Percentiles rank a stretch among this genome's conserved stretches.
phyloP scores from a whole-genome alignment of 2,888 invertebrate genomes.

The Athripsodes cinereus region DNA sequence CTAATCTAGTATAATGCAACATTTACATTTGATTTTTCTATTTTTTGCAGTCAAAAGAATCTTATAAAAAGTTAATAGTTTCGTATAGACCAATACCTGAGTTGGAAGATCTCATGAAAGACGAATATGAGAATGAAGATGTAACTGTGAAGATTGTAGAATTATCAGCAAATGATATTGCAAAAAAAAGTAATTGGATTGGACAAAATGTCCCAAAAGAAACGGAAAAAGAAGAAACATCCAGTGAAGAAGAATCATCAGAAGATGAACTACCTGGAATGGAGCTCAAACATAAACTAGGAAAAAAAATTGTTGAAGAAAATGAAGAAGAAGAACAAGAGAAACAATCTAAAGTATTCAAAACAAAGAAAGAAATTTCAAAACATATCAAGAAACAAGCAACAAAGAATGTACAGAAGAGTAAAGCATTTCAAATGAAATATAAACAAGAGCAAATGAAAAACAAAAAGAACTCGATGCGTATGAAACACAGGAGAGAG shows the following conservation, averaged over 20 bases:
- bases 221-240: constrained; percentile 35
- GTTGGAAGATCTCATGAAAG: constrained; percentile 58
- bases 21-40: too few species aligned
- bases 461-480: constrained; percentile 61
- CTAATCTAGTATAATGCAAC: too few species aligned
- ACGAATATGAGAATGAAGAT: constrained; percentile 70
- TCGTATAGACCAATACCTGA: constrained; percentile 66
- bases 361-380: constrained; percentile 63
- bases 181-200: constrained; percentile 65
- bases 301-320: constrained; percentile 33
- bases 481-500: constrained; percentile 26
- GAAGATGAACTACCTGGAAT: constrained; percentile 43
- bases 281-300: constrained; percentile 36
- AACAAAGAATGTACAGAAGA: constrained; percentile 66
- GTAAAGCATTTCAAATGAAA: constrained; percentile 71
- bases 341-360: constrained; percentile 28
- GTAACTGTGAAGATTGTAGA: constrained; percentile 76
- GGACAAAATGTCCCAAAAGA: constrained; percentile 57
- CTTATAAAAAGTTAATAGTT: constrained; percentile 67
- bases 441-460: constrained; percentile 62
- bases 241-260: constrained; percentile 32
- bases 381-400: constrained; percentile 64
- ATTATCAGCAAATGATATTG: constrained; percentile 62
- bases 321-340: constrained; percentile 32
- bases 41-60: constrained; percentile 56